Base-by-base conservation (phyloP, 2,113 vertebrate species). In the Plecotus auritus region DNA sequence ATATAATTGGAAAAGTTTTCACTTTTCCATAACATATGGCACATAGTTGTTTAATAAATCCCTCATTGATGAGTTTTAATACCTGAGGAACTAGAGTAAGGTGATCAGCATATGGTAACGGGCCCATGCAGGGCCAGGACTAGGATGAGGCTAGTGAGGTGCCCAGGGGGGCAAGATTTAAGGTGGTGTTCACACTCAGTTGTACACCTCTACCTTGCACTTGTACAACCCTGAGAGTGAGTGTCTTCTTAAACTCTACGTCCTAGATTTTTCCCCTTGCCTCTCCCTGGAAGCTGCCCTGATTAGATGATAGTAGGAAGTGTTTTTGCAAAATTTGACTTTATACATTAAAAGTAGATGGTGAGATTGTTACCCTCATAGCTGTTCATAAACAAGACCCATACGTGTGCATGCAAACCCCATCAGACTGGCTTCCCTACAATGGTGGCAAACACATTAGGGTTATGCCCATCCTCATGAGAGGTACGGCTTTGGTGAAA, bases 81-180 rank as follows among this genome's bases (percentile, higher is more conserved):
- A 89, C 77, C 14, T 22, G 12, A 64, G 17, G 40, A 66, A 51
- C 32, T 61, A 42, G 28, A 73, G 18, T 9, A 84, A 45, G 16
- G 18, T 35, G 14, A 26, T 51, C 4, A 22, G 11, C 32, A 23
- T 30, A 14, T 20, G 35, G 12, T 28, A 49, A 30, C 5, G 28
- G 9, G 1, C 40, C 7, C 37, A 9, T 5, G 13, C 1, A 2
- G 17, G 26, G 28, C 16, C 40, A 69, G 42, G n/a, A 30, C 18
- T 12, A 73, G 45, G 20, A 3, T 28, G 23, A 74, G 37, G 51
- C n/a, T 32, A 73, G 6, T 26, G 22, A 72, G 51, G 5, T 51
- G 26, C 17, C 3, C 10, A 10, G 10, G 5, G 7, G 47, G 0
- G 0, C 1, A 23, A 69, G 64, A 37, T 28, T 56, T 45, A 74